Evolutionary conservation across 1,140 invertebrate genomes (phyloP).

Genomic region (Drosophila lini): DNA sequence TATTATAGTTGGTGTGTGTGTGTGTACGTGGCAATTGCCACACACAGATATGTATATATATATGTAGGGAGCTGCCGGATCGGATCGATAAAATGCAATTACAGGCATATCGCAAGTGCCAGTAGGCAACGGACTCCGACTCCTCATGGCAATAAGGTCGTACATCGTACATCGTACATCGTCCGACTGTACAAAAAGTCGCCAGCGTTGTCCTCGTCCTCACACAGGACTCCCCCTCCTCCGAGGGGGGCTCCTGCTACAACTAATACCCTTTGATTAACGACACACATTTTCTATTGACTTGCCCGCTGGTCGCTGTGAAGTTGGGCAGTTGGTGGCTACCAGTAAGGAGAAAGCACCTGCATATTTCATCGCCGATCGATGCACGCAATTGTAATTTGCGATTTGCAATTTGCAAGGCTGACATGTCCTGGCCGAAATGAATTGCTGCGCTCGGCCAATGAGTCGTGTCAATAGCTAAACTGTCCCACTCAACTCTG

Average conservation of each 20-base stretch:
- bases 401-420: conserved; percentile 73
- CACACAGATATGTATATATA: conserved; percentile 10
- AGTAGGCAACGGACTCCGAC: conserved; percentile 66
- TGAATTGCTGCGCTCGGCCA: conserved; percentile 41
- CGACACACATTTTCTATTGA: conserved; percentile 83
- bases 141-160: conserved; percentile 77
- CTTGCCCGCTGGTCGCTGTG: conserved; percentile 55
- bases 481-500: conserved; percentile 38
- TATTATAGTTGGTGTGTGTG: conserved; percentile 65
- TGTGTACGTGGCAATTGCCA: conserved; percentile 72
- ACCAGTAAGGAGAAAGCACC: conserved; percentile 48
- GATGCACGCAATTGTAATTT: conserved; percentile 76
- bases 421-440: conserved; percentile 65
- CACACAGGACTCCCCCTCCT: neutral
- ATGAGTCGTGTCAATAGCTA: conserved; percentile 60
- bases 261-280: conserved; percentile 83
- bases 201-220: conserved; percentile 33
- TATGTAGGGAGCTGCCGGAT: conserved; percentile 53
- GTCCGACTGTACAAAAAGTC: conserved; percentile 76
- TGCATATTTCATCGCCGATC: conserved; percentile 80
- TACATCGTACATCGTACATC: conserved; percentile 78
- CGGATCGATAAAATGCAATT: conserved; percentile 81
- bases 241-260: conserved; percentile 69
- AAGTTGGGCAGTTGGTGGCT: conserved; percentile 72
- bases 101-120: conserved; percentile 82